These are phyloP conservation scores for Gandaritis pyraliata DNA, from an alignment of 2,888 invertebrate species.

Conservation along the genomic window DNA sequence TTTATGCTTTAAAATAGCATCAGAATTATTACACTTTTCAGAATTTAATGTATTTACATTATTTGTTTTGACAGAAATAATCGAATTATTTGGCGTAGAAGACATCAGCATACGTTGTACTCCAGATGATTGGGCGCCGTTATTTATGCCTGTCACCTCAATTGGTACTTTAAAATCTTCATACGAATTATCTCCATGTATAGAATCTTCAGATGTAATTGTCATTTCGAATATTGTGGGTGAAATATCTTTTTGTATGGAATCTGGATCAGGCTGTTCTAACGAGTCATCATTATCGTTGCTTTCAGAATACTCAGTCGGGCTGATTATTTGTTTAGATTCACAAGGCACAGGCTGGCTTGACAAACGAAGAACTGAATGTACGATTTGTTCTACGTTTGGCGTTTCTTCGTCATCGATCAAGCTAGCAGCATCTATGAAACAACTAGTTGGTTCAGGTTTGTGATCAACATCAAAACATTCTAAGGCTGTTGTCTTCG, in stretches of 20 bases:
- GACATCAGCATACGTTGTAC: constrained; percentile 58
- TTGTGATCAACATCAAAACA: constrained; percentile 59
- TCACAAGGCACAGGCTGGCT: constrained; percentile 66
- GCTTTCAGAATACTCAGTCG: constrained; percentile 68
- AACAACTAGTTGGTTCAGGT: constrained; percentile 82
- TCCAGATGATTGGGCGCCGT: background rate
- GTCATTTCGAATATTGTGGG: constrained; percentile 73
- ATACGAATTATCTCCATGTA: constrained; percentile 51
- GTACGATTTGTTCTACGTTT: constrained; percentile 27
- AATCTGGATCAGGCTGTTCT: constrained; percentile 66
- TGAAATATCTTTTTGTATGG: constrained; percentile 66
- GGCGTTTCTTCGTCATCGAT: constrained; percentile 86
- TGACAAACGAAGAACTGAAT: constrained; percentile 44
- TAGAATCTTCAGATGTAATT: constrained; percentile 66
- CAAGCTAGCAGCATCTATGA: constrained; percentile 91
- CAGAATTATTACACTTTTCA: constrained; percentile 56
- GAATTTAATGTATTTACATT: constrained; percentile 53
- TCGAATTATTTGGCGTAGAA: constrained; percentile 87
- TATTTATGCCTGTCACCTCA: constrained; percentile 10
- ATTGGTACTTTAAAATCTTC: constrained; percentile 1
- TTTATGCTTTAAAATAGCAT: constrained; percentile 46
- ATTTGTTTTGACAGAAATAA: constrained; percentile 79
- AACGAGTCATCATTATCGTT: constrained; percentile 75
- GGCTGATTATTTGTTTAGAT: constrained; percentile 61
- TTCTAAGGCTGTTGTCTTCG: constrained; percentile 20